Evolutionary conservation across 2,113 vertebrate genomes (phyloP).

Genomic region (Danionella cerebrum): DNA sequence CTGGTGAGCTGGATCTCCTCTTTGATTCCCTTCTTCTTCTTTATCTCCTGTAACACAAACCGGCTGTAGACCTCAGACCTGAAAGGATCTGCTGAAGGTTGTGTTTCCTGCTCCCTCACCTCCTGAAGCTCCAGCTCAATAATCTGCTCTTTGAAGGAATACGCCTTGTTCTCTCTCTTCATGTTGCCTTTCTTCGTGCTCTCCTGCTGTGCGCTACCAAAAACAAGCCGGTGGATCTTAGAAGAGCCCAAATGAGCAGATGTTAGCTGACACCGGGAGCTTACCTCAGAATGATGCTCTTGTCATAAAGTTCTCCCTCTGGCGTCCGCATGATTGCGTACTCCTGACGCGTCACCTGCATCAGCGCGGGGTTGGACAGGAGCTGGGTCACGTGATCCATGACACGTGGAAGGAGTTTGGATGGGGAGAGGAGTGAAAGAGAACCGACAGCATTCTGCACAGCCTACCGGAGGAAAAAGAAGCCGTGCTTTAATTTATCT

Average conservation of each 20-base stretch:
- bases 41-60: conserved; percentile 74
- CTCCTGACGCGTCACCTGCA: conserved; percentile 83
- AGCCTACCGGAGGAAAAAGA: conserved; percentile 47
- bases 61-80: not conserved
- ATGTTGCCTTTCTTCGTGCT: conserved; percentile 89
- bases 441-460: conserved; percentile 80
- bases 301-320: conserved; percentile 83
- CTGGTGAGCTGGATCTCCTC: conserved; percentile 88
- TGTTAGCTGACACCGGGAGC: not conserved
- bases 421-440: conserved; percentile 76
- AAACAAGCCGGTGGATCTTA: not conserved
- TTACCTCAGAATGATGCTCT: conserved; percentile 89
- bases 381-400: conserved; percentile 71
- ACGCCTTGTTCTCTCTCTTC: conserved; percentile 96
- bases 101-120: no score
- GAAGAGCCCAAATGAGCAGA: not conserved
- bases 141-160: conserved; percentile 97
- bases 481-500: no score
- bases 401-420: conserved; percentile 77
- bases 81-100: no score
- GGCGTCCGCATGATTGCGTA: conserved; percentile 87
- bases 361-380: conserved; percentile 71
- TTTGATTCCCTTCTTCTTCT: conserved; percentile 95
- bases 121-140: conserved; percentile 95
- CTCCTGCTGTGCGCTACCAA: conserved; percentile 83